phyloP scores from a whole-genome alignment of 2,888 invertebrate genomes.

The Patella ulyssiponensis region DNA sequence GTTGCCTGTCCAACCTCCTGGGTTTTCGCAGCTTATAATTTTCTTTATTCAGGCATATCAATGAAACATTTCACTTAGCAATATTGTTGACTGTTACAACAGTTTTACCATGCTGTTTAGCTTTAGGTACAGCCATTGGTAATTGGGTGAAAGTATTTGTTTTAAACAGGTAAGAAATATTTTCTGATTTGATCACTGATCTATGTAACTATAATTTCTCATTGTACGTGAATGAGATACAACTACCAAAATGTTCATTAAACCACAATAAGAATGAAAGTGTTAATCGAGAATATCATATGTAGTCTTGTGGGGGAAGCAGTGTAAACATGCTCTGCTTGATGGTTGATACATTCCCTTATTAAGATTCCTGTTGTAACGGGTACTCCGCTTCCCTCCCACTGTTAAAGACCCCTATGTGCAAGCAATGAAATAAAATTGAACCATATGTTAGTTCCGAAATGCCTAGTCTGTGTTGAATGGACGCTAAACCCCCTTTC shows the following conservation, averaged over 20 bases:
- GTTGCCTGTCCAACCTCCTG: neutral
- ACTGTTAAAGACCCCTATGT: no score
- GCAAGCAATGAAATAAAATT: no score
- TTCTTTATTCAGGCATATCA: constrained; percentile 47
- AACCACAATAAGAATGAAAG: no score
- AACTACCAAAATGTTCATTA: neutral
- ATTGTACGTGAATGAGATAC: neutral
- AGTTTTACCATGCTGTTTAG: constrained; percentile 51
- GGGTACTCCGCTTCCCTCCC: no score
- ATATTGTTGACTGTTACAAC: constrained; percentile 53
- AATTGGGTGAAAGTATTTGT: constrained; percentile 53
- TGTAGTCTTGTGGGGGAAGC: no score
- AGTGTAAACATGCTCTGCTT: no score
- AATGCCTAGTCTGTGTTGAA: no score
- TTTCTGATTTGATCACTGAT: neutral
- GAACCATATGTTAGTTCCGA: no score
- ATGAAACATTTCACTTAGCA: constrained; percentile 67
- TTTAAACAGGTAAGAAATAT: constrained; percentile 47
- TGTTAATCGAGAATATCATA: no score
- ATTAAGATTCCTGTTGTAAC: neutral
- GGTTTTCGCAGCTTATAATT: neutral
- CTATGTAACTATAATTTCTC: neutral
- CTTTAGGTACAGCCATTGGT: constrained; percentile 48
- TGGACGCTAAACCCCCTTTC: no score
- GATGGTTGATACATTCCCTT: neutral